Conservation (phyloP, 2,888 invertebrate genomes). For the Saturnia pavonia region DNA sequence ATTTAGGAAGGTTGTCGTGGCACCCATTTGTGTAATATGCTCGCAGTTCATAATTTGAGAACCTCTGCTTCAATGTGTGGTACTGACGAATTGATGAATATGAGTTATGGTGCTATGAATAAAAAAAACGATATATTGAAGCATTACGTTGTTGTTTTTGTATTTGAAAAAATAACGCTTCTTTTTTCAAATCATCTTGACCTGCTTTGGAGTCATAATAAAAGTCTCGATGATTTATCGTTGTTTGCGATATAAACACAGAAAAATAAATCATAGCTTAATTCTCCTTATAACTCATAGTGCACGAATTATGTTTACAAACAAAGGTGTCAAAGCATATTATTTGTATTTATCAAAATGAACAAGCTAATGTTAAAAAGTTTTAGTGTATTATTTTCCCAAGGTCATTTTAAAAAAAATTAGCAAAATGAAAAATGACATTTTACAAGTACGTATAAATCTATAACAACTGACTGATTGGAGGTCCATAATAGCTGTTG, state of each 20-base stretch:
- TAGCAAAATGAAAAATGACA: too few species aligned
- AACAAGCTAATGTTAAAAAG: not conserved
- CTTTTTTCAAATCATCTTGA: constrained; percentile 5
- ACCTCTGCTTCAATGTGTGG: not conserved
- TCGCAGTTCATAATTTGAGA: too few species aligned
- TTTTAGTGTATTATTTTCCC: not conserved
- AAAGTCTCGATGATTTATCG: not conserved
- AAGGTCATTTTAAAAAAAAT: not conserved
- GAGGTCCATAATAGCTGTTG: not conserved
- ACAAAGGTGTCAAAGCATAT: constrained; percentile 14
- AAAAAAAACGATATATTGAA: not conserved
- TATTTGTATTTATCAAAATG: constrained; percentile 11
- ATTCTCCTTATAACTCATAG: constrained; percentile 1
- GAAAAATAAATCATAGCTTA: constrained; percentile 1
- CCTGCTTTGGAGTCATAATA: not conserved
- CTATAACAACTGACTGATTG: not conserved
- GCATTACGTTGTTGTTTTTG: not conserved
- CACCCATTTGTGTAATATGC: too few species aligned
- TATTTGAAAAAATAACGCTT: not conserved
- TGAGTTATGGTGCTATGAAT: not conserved
- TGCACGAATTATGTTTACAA: constrained; percentile 16
- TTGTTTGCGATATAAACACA: not conserved
- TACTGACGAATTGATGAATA: not conserved
- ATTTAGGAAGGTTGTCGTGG: too few species aligned
- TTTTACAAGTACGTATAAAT: too few species aligned